phyloP scores from a whole-genome alignment of 1,140 invertebrate species.

The Drosophila arizonae region DNA sequence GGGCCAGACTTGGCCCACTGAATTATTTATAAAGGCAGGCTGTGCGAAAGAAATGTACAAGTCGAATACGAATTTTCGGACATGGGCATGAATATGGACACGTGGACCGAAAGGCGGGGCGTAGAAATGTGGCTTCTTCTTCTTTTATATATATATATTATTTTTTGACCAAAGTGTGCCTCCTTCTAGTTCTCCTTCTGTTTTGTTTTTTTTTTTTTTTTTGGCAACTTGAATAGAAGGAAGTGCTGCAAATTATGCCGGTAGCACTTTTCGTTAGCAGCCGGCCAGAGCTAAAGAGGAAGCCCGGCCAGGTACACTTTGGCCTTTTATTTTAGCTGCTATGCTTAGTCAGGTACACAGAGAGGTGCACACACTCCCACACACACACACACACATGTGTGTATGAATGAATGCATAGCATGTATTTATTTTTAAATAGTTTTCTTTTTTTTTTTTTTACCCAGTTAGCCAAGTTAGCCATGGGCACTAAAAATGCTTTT shows the following conservation, averaged over 20 bases:
- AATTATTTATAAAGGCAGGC: constrained; percentile 71
- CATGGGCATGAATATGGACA: constrained; percentile 17
- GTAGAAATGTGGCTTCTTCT: neutral
- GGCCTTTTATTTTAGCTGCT: constrained; percentile 45
- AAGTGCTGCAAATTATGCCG: constrained; percentile 57
- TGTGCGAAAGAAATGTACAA: constrained; percentile 35
- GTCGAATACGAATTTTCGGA: constrained; percentile 23
- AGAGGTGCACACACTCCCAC: constrained; percentile 10
- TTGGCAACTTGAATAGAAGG: constrained; percentile 45
- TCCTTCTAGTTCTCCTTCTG: neutral
- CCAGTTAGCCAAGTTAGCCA: constrained; percentile 35
- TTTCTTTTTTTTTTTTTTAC: neutral
- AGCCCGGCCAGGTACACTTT: constrained; percentile 25
- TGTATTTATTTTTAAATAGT: constrained; percentile 38
- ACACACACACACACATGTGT: neutral
- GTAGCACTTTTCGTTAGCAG: constrained; percentile 51
- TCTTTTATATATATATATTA: neutral
- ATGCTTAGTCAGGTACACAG: constrained; percentile 24
- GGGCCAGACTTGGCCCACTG: constrained; percentile 67
- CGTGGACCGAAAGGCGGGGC: neutral
- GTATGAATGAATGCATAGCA: neutral
- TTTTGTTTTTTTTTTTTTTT: too few relatives aligned
- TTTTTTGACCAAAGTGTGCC: constrained; percentile 21
- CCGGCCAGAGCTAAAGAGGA: constrained; percentile 28
- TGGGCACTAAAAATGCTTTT: constrained; percentile 31